Base-by-base conservation (phyloP, 2,797 vertebrate genomes). In the Ptychobarbus kaznakovi region DNA sequence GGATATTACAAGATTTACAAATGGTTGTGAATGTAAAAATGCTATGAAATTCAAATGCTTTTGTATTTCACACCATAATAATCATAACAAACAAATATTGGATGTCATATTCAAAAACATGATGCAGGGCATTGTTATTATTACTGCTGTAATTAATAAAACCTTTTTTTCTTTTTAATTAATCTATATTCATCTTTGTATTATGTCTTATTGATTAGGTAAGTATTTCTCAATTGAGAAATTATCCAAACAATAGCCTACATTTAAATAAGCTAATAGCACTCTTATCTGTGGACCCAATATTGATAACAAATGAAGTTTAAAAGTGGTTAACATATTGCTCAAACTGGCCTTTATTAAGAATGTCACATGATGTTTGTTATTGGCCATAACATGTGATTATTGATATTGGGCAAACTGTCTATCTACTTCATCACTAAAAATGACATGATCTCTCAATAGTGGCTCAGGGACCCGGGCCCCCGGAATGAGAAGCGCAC, bases 381-480 rank as follows among this genome's bases (percentile, higher is more conserved):
- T 58, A 11, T 10, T n/a, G 56, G 3, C 0, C 61, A 63, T 63
- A 63, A 63, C 25, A 28, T 28, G 5, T 28, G 2, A 63, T 63
- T 63, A 28, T 25, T 61, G 18, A 6, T 68, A 38, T 73, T 28
- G n/a, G n/a, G 0, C 6, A 28, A 63, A 63, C 1, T 63, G 61
- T 65, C 5, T 13, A 28, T 13, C 0, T 28, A 6, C 61, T 15
- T 63, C 4, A 63, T 77, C 51, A 68, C 5, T 53, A 49, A 65
- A 35, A 16, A 10, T 35, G 4, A 12, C 42, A 35, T 66, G 5
- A 65, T 80, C 1, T 68, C 49, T 68, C 25, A 15, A 51, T 93
- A 99, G 98, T 99, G 98, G 98, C 95, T 99, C 89, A 95, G 93
- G 91, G 97, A 99, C 87, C 97, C 97, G 0, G 97, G 97, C 20